Evolutionary conservation across 2,888 invertebrate species (phyloP).

Genomic region (Eilema depressum): DNA sequence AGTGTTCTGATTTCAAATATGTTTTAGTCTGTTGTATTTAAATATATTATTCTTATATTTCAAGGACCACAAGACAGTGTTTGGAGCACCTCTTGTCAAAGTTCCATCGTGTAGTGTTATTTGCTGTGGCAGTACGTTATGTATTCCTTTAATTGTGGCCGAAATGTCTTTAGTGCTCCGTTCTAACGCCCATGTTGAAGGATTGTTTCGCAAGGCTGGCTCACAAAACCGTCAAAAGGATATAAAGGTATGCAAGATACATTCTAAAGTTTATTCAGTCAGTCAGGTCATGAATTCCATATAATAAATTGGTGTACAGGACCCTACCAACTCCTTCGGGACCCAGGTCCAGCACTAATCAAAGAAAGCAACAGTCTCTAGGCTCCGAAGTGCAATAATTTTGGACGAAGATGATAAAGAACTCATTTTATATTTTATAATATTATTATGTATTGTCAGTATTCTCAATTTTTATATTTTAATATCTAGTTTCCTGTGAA

Average conservation of each 20-base stretch:
- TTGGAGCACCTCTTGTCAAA: conserved; percentile 81
- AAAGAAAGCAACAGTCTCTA: too few relatives aligned
- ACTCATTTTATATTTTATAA: too few relatives aligned
- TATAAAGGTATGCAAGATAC: conserved; percentile 88
- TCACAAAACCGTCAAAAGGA: conserved; percentile 94
- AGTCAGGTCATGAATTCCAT: not conserved
- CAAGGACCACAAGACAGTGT: conserved; percentile 81
- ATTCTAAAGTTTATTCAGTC: not conserved
- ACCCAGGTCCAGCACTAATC: too few relatives aligned
- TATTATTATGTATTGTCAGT: too few relatives aligned
- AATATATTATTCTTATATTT: conserved; percentile 35
- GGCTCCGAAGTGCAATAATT: too few relatives aligned
- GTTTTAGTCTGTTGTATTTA: not conserved
- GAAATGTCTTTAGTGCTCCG: conserved; percentile 91
- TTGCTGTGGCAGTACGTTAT: conserved; percentile 90
- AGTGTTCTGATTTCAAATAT: conserved; percentile 4
- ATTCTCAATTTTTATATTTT: too few relatives aligned
- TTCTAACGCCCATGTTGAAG: conserved; percentile 91
- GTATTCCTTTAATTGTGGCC: conserved; percentile 91
- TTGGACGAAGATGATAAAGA: too few relatives aligned
- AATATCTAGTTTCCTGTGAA: too few relatives aligned
- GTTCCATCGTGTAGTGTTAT: conserved; percentile 86
- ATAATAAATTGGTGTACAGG: not conserved
- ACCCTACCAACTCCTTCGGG: not conserved
- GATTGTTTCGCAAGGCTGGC: conserved; percentile 96